A percentile compares a stretch with the other conserved stretches of the same genome.
These are phyloP conservation scores for Argentina silus DNA, from an alignment of 2,797 vertebrate species.

Conservation along the genomic window DNA sequence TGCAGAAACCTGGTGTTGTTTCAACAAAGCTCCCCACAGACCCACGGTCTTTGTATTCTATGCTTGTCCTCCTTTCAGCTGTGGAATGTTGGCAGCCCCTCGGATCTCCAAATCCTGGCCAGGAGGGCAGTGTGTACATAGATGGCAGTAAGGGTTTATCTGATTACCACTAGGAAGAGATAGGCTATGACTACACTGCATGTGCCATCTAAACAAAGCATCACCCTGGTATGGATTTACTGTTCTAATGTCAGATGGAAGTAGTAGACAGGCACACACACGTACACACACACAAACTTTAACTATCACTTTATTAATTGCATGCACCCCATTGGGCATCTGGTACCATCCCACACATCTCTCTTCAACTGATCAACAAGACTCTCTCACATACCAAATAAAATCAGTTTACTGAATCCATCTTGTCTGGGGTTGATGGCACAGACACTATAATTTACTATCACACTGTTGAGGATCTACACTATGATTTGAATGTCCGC, in stretches of 20 bases:
- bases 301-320: too few species aligned
- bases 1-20: slow-evolving; percentile 50
- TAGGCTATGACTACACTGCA: slow-evolving; percentile 7
- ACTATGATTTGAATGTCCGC: not conserved
- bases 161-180: slow-evolving; percentile 62
- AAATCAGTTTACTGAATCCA: slow-evolving; percentile 39
- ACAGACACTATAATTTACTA: slow-evolving; percentile 10
- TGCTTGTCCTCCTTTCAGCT: slow-evolving; percentile 21
- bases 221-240: slow-evolving; percentile 66
- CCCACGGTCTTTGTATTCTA: slow-evolving; percentile 24
- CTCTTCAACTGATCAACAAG: slow-evolving; percentile 51
- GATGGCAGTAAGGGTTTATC: slow-evolving; percentile 65
- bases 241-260: slow-evolving; percentile 68
- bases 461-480: slow-evolving; percentile 2
- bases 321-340: slow-evolving; percentile 31
- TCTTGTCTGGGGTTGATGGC: not conserved
- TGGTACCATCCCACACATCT: slow-evolving; percentile 45
- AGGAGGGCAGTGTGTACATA: slow-evolving; percentile 65
- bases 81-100: slow-evolving; percentile 37
- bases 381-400: slow-evolving; percentile 33
- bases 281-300: too few species aligned
- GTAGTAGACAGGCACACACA: not conserved
- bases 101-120: slow-evolving; percentile 58
- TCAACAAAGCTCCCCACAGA: slow-evolving; percentile 44
- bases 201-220: slow-evolving; percentile 60